Conservation (phyloP, 2,888 invertebrate species). For the Cryptocheilus praepositus region DNA sequence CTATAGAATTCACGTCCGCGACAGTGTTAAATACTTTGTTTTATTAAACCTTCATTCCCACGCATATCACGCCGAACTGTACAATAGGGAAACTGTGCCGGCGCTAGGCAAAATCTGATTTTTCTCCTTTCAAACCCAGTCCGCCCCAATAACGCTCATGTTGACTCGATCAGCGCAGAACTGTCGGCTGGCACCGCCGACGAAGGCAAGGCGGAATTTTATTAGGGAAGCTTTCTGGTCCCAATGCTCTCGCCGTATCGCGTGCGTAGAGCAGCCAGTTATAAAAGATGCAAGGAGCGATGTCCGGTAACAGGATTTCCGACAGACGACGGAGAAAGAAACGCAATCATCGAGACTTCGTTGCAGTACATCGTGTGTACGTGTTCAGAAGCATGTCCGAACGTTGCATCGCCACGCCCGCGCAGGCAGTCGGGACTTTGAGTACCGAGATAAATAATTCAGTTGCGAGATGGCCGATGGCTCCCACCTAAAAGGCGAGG, state of each 20-base stretch:
- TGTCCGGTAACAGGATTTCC: constrained; percentile 68
- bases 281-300: constrained; percentile 65
- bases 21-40: too few relatives aligned
- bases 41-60: too few relatives aligned
- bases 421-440: constrained; percentile 5
- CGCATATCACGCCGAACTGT: too few relatives aligned
- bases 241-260: background rate
- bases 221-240: too few relatives aligned
- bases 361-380: constrained; percentile 19
- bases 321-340: constrained; percentile 31
- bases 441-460: constrained; percentile 39
- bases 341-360: constrained; percentile 33
- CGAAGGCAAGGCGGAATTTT: constrained; percentile 9
- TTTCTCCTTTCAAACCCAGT: too few relatives aligned
- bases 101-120: background rate
- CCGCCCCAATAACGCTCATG: too few relatives aligned
- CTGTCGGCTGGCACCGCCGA: too few relatives aligned
- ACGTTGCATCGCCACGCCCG: constrained; percentile 14
- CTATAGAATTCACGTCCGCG: too few relatives aligned
- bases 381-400: constrained; percentile 36
- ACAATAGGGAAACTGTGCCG: constrained; percentile 19
- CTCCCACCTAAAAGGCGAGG: background rate
- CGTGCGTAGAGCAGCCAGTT: constrained; percentile 8
- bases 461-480: constrained; percentile 23
- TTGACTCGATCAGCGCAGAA: too few relatives aligned